A percentile compares a stretch with the other conserved stretches of the same genome.
These are phyloP conservation scores for Trematomus loennbergii DNA, from an alignment of 2,113 vertebrate species.

Conservation along the genomic window DNA sequence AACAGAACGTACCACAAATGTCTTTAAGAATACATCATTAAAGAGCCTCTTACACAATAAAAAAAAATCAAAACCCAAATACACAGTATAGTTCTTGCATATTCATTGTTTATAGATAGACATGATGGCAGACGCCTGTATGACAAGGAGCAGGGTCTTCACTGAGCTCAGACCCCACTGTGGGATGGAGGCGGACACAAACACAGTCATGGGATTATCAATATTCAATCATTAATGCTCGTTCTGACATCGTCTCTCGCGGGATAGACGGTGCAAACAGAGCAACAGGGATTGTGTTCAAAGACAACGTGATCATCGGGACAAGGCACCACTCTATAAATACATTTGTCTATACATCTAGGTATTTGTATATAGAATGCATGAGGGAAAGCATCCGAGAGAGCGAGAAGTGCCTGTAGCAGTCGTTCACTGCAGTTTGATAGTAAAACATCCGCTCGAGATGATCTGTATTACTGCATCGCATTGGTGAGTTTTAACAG, in stretches of 20 bases:
- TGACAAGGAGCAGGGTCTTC: slow-evolving; percentile 46
- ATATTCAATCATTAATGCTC: neutral
- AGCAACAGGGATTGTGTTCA: slow-evolving; percentile 36
- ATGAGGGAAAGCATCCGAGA: slow-evolving; percentile 38
- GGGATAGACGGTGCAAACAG: neutral
- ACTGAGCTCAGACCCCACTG: slow-evolving; percentile 31
- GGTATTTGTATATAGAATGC: slow-evolving; percentile 62
- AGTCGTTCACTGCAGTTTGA: slow-evolving; percentile 23
- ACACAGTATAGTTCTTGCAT: slow-evolving; percentile 86
- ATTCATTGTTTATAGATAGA: slow-evolving; percentile 74
- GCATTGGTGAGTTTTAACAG: neutral
- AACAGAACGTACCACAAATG: slow-evolving; percentile 82
- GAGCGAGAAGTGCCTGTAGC: slow-evolving; percentile 43
- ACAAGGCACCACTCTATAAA: slow-evolving; percentile 81
- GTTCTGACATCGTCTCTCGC: slow-evolving; percentile 12
- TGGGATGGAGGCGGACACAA: slow-evolving; percentile 42
- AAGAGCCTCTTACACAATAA: slow-evolving; percentile 72
- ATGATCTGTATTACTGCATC: slow-evolving; percentile 28
- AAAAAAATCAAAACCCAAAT: slow-evolving; percentile 85
- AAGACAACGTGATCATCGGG: slow-evolving; percentile 54
- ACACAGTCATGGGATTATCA: slow-evolving; percentile 33
- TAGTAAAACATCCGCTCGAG: slow-evolving; percentile 27
- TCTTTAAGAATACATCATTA: slow-evolving; percentile 81
- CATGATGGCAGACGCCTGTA: slow-evolving; percentile 49
- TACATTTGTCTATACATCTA: slow-evolving; percentile 73